Evolutionary conservation across 2,888 invertebrate species (phyloP), one percentile per base, ranked within the genome.

Genomic region (Cenopis cana): DNA sequence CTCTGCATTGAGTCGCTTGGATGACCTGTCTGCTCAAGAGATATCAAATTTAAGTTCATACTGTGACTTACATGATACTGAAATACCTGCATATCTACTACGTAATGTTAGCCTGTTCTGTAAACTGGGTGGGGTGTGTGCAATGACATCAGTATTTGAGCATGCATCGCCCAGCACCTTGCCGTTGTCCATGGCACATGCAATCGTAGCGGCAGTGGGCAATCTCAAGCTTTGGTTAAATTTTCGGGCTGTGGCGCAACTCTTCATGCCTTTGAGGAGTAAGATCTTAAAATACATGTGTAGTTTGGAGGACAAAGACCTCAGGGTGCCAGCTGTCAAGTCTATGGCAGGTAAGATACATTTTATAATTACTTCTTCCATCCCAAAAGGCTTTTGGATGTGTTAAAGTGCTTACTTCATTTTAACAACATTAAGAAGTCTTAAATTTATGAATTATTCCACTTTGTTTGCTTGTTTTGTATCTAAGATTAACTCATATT

Each of bases 141-240:
- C 97, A 46, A 97, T 98, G 95, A 96, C 97, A 38, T 94, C 96
- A 68, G 98, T 98, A 85, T 98, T 98, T 90, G 97, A 97, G 79
- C 94, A 95, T 86, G 94, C 96, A 57, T 94, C 95, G 76, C 96
- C 97, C 55, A 94, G 95, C 59, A 94, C 95, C 61, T 92, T 99
- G 80, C 97, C 98, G 0, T 95, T 98, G 76, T 96, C 97, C 59
- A 96, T 98, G 86, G 98, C 98, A 14, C 98, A 98, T 94, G 96
- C 98, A 52, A 97, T 98, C 89, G 97, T 98, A 77, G 97, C 97
- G 74, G 96, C 98, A 77, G 97, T 98, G 73, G 98, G 98, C 72
- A 98, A 98, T 94, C 94, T 98, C 68, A 98, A 98, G 85, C 92
- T 98, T 46, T 98, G 98, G 98, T 95, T 98, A 80, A 98, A 98